phyloP scores from a whole-genome alignment of 2,113 vertebrate species.

The Sebastes fasciatus region DNA sequence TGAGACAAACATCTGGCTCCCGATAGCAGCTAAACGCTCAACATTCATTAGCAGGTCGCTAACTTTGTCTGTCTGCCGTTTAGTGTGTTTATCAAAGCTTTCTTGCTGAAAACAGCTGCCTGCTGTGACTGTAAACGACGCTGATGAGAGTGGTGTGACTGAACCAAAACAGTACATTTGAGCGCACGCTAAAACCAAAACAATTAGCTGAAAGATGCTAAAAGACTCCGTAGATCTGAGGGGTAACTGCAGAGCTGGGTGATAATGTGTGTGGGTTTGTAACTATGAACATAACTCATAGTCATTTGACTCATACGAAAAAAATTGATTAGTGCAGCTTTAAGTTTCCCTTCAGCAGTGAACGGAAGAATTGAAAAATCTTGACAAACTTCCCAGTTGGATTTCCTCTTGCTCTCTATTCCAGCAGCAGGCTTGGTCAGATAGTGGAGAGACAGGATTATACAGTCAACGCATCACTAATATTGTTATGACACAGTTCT shows the following conservation, averaged over 20 bases:
- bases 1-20: not conserved
- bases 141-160: no score
- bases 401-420: slow-evolving; percentile 58
- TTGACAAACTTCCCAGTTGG: slow-evolving; percentile 57
- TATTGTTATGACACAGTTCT: slow-evolving; percentile 69
- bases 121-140: not conserved
- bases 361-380: slow-evolving; percentile 5
- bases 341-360: not conserved
- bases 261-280: not conserved
- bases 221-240: not conserved
- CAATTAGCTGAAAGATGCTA: not conserved
- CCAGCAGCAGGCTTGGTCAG: slow-evolving; percentile 61
- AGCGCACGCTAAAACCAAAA: not conserved
- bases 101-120: no score
- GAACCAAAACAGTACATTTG: not conserved
- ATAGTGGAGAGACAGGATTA: slow-evolving; percentile 70
- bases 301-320: not conserved
- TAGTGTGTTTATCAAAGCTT: not conserved
- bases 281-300: not conserved
- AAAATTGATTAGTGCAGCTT: not conserved
- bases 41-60: not conserved
- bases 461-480: slow-evolving; percentile 71
- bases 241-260: not conserved
- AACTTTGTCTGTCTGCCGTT: no score
- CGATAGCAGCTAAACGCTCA: not conserved